Base-by-base conservation (phyloP, 2,888 invertebrate genomes). In the Byasa hedistus region DNA sequence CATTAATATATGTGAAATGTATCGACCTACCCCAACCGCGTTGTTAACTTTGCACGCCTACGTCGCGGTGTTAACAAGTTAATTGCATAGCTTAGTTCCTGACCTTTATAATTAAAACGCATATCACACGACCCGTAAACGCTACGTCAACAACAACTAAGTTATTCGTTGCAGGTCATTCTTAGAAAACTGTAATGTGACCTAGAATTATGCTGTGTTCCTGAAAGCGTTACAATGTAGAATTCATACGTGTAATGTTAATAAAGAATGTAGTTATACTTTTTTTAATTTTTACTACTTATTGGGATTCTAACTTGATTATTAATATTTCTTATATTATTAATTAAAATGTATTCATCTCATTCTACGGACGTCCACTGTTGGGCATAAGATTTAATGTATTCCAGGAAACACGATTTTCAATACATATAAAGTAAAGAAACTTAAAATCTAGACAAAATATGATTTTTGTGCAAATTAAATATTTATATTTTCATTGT, bases 11-110 rank as follows among this genome's bases (percentile, higher is more conserved):
- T 48, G 15, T 48, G 2, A 32, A 48, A 48, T 22, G 10, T 15
- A 63, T 57, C 57, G 65, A 66, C 61, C 65, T 66, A 66, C 57
- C 65, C 23, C 60, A 65, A 65, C 48, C 27, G 22, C 57, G 52
- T 24, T 27, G 52, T 15, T 44, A 60, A 7, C 32, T 54, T 60
- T 61, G 22, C 48, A 55, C 10, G 48, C 57, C 54, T 55, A 60
- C 65, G 56, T 57, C 56, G 56, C 57, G 57, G n/a, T 21, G 24
- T 17, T 36, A 57, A 61, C 7, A 36, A 23, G 52, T 51, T 61
- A 61, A 61, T 61, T 60, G 19, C 22, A 24, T 23, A 32, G 27
- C 24, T n/a, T 36, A 24, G 57, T 61, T 61, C 65, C 61, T 61
- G 61, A 57, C 57, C 57, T 66, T 52, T 52, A 52, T 52, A 66